phyloP scores from a whole-genome alignment of 1,140 invertebrate genomes.

The Plutomurus gul region DNA sequence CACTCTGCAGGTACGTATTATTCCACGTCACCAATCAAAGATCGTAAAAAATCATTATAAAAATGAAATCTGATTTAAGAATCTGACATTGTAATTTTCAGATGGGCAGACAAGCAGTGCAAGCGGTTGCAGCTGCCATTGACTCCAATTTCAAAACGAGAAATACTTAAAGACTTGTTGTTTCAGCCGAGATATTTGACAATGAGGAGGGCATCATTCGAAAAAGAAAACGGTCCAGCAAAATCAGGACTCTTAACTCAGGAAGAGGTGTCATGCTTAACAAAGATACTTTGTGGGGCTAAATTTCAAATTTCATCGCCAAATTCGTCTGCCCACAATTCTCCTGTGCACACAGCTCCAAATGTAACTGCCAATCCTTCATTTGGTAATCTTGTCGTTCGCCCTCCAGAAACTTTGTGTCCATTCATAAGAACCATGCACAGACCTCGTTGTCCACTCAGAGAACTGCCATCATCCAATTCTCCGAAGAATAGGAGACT shows the following conservation, averaged over 20 bases:
- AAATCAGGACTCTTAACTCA: slow-evolving; percentile 57
- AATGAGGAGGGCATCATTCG: slow-evolving; percentile 67
- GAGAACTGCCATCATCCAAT: background rate
- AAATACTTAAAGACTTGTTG: slow-evolving; percentile 66
- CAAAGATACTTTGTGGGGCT: background rate
- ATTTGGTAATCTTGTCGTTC: background rate
- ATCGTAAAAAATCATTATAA: slow-evolving; percentile 53
- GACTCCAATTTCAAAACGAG: slow-evolving; percentile 65
- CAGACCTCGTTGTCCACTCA: background rate
- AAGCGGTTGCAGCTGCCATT: slow-evolving; percentile 67
- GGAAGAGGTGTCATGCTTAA: slow-evolving; percentile 55
- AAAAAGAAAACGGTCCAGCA: slow-evolving; percentile 58
- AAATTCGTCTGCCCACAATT: background rate
- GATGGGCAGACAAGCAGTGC: slow-evolving; percentile 71
- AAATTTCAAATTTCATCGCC: background rate
- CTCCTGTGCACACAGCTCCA: background rate
- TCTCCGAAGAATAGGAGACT: background rate
- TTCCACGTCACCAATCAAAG: slow-evolving; percentile 26
- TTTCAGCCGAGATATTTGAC: slow-evolving; percentile 69
- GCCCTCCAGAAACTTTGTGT: background rate
- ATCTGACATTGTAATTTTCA: slow-evolving; percentile 52
- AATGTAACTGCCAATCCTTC: background rate
- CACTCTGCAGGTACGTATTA: slow-evolving; percentile 58
- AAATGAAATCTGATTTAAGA: slow-evolving; percentile 29
- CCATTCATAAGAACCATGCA: background rate